phyloP scores from a whole-genome alignment of 2,797 vertebrate genomes.

The Poeciliopsis infans region DNA sequence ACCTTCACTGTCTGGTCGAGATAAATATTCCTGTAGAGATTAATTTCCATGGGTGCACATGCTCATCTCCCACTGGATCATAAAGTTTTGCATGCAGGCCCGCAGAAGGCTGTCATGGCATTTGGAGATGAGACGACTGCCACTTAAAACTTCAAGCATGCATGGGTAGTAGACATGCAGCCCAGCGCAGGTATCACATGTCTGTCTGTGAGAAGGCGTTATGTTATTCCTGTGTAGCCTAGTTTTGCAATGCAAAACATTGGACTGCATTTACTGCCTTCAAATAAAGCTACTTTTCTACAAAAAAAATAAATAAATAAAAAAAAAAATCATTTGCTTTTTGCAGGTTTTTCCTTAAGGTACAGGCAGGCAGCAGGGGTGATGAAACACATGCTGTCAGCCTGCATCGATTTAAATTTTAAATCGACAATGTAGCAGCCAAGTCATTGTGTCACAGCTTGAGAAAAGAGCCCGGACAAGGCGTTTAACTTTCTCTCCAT shows the following conservation, averaged over 20 bases:
- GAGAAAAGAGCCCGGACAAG: not conserved
- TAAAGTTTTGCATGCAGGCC: conserved; percentile 56
- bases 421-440: conserved; percentile 15
- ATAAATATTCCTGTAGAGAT: conserved; percentile 8
- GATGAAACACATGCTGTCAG: conserved; percentile 23
- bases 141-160: conserved; percentile 62
- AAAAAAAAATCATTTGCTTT: not conserved
- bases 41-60: conserved; percentile 3
- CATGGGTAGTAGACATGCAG: conserved; percentile 55
- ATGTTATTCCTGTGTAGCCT: conserved; percentile 50
- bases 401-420: conserved; percentile 20
- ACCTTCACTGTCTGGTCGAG: conserved; percentile 10
- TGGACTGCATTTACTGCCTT: conserved; percentile 25
- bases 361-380: conserved; percentile 1
- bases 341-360: conserved; percentile 2
- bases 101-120: conserved; percentile 50
- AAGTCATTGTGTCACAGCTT: conserved; percentile 12
- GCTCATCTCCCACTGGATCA: conserved; percentile 29
- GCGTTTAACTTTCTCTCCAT: conserved; percentile 37
- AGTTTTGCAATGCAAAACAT: conserved; percentile 46
- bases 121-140: conserved; percentile 55
- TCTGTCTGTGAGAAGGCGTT: conserved; percentile 49
- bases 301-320: no score
- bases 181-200: conserved; percentile 61
- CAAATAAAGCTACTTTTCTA: not conserved